Conservation (phyloP, 2,888 invertebrate genomes). For the Erynnis tages region DNA sequence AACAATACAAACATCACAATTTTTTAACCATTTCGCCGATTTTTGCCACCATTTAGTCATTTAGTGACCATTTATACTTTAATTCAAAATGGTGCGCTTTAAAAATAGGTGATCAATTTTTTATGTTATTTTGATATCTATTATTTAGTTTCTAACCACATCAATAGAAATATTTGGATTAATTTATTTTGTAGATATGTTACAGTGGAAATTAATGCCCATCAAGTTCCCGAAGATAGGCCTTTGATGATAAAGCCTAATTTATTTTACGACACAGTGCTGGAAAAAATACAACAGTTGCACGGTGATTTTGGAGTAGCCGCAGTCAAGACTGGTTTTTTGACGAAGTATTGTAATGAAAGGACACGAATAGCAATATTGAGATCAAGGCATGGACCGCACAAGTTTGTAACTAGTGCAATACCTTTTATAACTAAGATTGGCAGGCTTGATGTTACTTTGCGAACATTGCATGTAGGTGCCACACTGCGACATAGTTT, state of each 20-base stretch:
- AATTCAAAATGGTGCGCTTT: conserved; percentile 81
- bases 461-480: conserved; percentile 87
- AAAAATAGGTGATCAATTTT: conserved; percentile 84
- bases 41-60: too few species aligned
- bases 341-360: conserved; percentile 90
- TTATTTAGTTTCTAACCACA: too few species aligned
- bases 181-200: conserved; percentile 80
- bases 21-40: too few species aligned
- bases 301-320: conserved; percentile 90
- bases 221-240: conserved; percentile 69
- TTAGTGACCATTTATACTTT: too few species aligned
- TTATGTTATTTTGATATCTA: conserved; percentile 28
- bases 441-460: conserved; percentile 81
- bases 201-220: conserved; percentile 83
- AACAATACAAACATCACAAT: too few species aligned
- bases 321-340: conserved; percentile 85
- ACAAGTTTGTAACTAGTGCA: conserved; percentile 85
- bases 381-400: conserved; percentile 87
- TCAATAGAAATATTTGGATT: too few species aligned
- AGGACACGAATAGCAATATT: conserved; percentile 88
- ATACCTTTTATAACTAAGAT: conserved; percentile 87
- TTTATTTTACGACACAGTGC: conserved; percentile 80
- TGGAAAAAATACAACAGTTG: conserved; percentile 84
- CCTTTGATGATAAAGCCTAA: conserved; percentile 74
- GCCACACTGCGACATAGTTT: conserved; percentile 91